phyloP scores from a whole-genome alignment of 2,888 invertebrate genomes.

The Antheraea assamensis region DNA sequence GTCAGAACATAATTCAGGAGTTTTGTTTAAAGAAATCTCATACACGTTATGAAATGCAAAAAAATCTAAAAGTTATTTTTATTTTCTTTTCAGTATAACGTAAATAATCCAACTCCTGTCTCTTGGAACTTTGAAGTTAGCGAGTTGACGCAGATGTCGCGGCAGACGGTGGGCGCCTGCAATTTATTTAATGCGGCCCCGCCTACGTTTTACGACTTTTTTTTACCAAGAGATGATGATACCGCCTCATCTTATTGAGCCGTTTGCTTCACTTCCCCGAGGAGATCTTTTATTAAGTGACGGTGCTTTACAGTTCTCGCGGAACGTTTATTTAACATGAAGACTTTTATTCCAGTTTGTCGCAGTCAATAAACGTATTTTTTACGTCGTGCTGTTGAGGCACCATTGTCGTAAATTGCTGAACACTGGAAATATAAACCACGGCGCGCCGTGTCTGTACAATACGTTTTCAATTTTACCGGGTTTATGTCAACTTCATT shows the following conservation, averaged over 20 bases:
- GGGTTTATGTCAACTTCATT: not conserved
- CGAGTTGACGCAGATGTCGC: constrained; percentile 60
- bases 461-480: constrained; percentile 1
- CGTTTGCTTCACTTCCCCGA: constrained; percentile 67
- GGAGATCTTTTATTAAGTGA: constrained; percentile 76
- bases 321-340: constrained; percentile 47
- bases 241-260: constrained; percentile 74
- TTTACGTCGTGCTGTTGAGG: constrained; percentile 22
- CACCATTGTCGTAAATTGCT: constrained; percentile 19
- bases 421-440: constrained; percentile 1
- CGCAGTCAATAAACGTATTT: constrained; percentile 41
- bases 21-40: not conserved
- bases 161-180: constrained; percentile 60
- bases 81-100: not conserved
- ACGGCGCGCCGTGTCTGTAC: not conserved
- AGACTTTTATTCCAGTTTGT: constrained; percentile 39
- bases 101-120: constrained; percentile 1
- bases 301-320: constrained; percentile 59
- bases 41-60: not conserved
- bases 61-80: not conserved
- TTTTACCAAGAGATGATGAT: constrained; percentile 64
- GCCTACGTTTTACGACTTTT: constrained; percentile 71
- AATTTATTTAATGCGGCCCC: constrained; percentile 76
- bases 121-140: constrained; percentile 35
- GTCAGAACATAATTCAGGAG: too few relatives aligned